Percentiles rank a stretch among this genome's conserved stretches.
These are phyloP conservation scores for Mechanitis mazaeus DNA, from an alignment of 2,888 invertebrate genomes.

Conservation along the genomic window DNA sequence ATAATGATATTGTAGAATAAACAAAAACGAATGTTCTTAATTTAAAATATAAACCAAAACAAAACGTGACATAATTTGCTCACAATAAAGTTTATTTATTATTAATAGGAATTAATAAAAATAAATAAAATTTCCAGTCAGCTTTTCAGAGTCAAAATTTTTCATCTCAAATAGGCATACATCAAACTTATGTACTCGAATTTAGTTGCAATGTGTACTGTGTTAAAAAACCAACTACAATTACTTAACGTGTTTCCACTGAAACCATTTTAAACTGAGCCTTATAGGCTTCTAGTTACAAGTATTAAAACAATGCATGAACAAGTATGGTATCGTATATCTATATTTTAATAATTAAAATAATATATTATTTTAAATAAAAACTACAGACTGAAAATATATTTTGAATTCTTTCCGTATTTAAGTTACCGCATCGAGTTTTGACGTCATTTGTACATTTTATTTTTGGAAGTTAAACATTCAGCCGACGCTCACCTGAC, in stretches of 20 bases:
- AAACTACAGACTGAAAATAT: no score
- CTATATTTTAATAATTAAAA: background rate
- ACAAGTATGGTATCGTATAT: constrained; percentile 12
- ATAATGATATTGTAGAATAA: no score
- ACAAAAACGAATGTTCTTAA: no score
- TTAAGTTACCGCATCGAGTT: background rate
- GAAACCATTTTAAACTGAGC: constrained; percentile 16
- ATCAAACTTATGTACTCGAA: no score
- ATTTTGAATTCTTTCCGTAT: background rate
- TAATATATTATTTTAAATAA: no score
- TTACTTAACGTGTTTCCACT: background rate
- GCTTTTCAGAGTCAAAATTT: no score
- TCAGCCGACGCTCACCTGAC: constrained; percentile 7
- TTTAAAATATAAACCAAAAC: no score
- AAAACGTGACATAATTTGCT: no score
- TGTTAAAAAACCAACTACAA: background rate
- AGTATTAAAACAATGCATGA: constrained; percentile 6
- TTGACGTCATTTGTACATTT: constrained; percentile 5
- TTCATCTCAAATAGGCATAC: no score
- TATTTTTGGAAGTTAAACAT: constrained; percentile 20
- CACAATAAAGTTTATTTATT: no score
- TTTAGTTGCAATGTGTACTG: background rate
- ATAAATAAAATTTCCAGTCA: no score
- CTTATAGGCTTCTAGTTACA: constrained; percentile 17
- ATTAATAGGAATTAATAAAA: no score